Base-by-base conservation (phyloP, 2,113 vertebrate species). In the Pycnonotus jocosus region DNA sequence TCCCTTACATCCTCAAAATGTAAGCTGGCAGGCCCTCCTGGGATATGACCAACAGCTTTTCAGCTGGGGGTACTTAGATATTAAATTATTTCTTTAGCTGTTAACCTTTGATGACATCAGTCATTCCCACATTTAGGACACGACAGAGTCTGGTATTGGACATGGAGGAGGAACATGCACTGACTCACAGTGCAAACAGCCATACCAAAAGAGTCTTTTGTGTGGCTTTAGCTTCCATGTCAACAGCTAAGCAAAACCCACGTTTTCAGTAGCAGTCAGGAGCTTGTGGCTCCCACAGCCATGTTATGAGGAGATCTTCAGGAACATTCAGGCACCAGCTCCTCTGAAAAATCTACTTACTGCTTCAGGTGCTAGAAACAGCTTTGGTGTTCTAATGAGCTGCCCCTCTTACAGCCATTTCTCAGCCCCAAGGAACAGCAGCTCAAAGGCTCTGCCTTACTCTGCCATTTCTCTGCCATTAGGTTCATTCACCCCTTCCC, bases 21-120 rank as follows among this genome's bases (percentile, higher is more conserved):
- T 61, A 85, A 90, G 57, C 65, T 94, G 81, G 40, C 40, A 94
- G 57, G 22, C n/a, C 81, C 65, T 64, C 61, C 56, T 91, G 70
- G 73, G 87, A 68, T 40, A 56, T 40, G 56, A 94, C 60, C 72
- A 91, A 66, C 68, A 83, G 54, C 62, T 74, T 94, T 47, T 74
- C 84, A 92, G 40, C 1, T 79, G 44, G 23, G 56, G 6, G 3
- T 44, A 53, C 64, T 74, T 71, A 50, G 15, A 64, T 89, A 79
- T 81, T 22, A 84, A 79, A 71, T 71, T 20, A 40, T 87, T 89
- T 89, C 51, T 85, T 93, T 79, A n/a, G 20, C 61, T 56, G 60
- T 87, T 89, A 91, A 76, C 66, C 53, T 80, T 65, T 85, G 66
- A 53, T 1, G 23, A 31, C 23, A 90, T 65, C 18, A 24, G 22